A percentile compares a stretch with the other conserved stretches of the same genome.
These are phyloP conservation scores for Sceliomorpha sp. DNA, from an alignment of 2,888 invertebrate species.

Conservation along the genomic window DNA sequence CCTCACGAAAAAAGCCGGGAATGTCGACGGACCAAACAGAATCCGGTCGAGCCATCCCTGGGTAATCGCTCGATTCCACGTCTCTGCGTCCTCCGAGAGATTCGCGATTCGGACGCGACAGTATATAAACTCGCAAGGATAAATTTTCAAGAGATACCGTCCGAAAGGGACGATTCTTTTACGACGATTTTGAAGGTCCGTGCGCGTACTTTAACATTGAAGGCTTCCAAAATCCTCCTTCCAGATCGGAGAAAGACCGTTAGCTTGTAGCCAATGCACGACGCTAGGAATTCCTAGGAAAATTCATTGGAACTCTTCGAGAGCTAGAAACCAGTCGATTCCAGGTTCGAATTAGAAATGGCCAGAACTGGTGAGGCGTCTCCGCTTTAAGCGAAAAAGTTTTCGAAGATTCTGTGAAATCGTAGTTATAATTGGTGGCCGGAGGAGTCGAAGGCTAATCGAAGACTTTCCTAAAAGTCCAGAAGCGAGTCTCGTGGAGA, in stretches of 20 bases:
- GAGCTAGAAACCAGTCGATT: neutral
- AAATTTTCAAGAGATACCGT: conserved; percentile 20
- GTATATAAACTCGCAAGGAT: conserved; percentile 25
- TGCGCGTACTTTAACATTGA: too few species aligned
- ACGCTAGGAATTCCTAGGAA: too few species aligned
- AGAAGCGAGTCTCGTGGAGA: conserved; percentile 44
- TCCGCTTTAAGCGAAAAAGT: conserved; percentile 9
- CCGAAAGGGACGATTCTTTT: conserved; percentile 38
- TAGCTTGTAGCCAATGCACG: too few species aligned
- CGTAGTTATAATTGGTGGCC: conserved; percentile 34
- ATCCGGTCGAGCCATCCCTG: conserved; percentile 64
- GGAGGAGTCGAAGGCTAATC: conserved; percentile 34
- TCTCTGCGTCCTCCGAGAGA: conserved; percentile 12
- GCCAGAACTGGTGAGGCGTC: neutral
- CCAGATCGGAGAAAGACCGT: too few species aligned
- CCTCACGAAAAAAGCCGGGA: conserved; percentile 69
- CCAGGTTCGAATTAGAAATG: conserved; percentile 4
- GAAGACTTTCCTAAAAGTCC: conserved; percentile 38
- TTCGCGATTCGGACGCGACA: conserved; percentile 23
- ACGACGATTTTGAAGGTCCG: conserved; percentile 25
- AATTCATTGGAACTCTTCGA: too few species aligned
- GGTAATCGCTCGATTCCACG: conserved; percentile 53
- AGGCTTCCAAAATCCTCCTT: too few species aligned
- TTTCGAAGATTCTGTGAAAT: conserved; percentile 17
- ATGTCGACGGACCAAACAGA: conserved; percentile 68